phyloP scores from a whole-genome alignment of 92 coral and sea anemone genomes.

The Zoanthus gigantus region DNA sequence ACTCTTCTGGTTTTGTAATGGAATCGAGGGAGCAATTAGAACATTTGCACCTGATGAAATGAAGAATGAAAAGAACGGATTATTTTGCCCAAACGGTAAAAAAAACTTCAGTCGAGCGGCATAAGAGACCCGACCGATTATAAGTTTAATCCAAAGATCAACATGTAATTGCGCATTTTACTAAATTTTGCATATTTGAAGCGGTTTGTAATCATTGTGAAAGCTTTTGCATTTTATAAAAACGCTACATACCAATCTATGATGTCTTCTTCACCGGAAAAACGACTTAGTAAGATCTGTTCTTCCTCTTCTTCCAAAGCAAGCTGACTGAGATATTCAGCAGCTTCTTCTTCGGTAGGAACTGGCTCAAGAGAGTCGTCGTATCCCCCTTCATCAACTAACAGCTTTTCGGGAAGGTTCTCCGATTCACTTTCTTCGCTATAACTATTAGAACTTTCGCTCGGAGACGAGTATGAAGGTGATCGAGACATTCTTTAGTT shows the following conservation, averaged over 20 bases:
- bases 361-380: constrained; percentile 59
- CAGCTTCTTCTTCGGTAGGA: constrained; percentile 53
- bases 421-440: constrained; percentile 45
- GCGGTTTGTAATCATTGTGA: neutral
- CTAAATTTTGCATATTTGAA: constrained; percentile 5
- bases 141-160: neutral
- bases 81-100: constrained; percentile 22
- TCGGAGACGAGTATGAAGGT: constrained; percentile 18
- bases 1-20: constrained; percentile 54
- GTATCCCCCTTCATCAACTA: neutral
- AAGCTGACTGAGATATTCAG: constrained; percentile 37
- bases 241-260: constrained; percentile 44
- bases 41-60: constrained; percentile 54
- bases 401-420: constrained; percentile 10
- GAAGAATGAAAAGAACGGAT: constrained; percentile 4
- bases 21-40: constrained; percentile 53
- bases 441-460: constrained; percentile 8
- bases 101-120: constrained; percentile 14
- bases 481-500: constrained; percentile 26
- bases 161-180: neutral
- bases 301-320: constrained; percentile 51
- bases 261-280: constrained; percentile 50
- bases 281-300: constrained; percentile 49
- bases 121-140: constrained; percentile 1
- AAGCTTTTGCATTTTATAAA: constrained; percentile 2